These are phyloP conservation scores for Leptoteleia sp. DNA, from an alignment of 1,140 invertebrate species.

Conservation along the genomic window DNA sequence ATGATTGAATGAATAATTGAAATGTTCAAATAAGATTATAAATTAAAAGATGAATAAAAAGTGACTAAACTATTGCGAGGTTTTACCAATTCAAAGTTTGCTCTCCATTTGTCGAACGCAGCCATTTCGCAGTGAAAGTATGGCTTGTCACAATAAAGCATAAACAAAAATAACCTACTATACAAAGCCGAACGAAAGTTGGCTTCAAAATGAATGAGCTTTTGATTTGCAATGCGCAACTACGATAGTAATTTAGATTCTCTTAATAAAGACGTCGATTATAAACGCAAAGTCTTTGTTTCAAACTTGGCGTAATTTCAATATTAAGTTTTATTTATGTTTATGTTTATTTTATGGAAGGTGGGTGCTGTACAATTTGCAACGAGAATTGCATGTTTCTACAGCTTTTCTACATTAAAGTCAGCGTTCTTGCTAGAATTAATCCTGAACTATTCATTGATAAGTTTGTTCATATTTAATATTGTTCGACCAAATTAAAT, in stretches of 20 bases:
- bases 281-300: constrained; percentile 1
- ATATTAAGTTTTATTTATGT: constrained; percentile 19
- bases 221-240: constrained; percentile 2
- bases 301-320: constrained; percentile 1
- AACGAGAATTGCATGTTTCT: constrained; percentile 6
- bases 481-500: too few relatives aligned
- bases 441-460: constrained; percentile 14
- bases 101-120: constrained; percentile 18
- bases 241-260: not conserved
- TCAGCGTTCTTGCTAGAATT: constrained; percentile 2
- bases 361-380: constrained; percentile 37
- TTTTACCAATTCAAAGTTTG: constrained; percentile 23
- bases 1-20: too few relatives aligned
- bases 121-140: constrained; percentile 27
- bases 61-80: constrained; percentile 31
- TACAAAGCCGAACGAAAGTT: not conserved
- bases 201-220: too few relatives aligned
- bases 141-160: constrained; percentile 20
- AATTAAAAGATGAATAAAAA: too few relatives aligned
- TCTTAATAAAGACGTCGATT: not conserved
- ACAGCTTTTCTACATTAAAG: constrained; percentile 34
- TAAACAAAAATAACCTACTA: constrained; percentile 25
- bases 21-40: too few relatives aligned
- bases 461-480: constrained; percentile 16
- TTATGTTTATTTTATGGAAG: constrained; percentile 33